phyloP scores from a whole-genome alignment of 2,888 invertebrate species.

The Copidosoma aretas region DNA sequence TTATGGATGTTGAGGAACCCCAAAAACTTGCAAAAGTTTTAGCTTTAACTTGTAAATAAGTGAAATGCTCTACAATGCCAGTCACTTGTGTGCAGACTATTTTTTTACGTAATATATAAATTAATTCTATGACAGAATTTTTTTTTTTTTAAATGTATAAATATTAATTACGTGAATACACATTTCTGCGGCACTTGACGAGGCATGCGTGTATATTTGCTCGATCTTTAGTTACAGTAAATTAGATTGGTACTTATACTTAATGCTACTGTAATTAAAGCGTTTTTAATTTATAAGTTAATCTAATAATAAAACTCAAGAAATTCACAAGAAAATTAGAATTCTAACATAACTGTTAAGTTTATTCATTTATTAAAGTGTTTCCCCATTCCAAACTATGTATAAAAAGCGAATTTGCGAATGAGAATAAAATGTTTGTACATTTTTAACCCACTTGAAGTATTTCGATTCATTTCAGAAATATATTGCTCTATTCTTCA shows the following conservation, averaged over 20 bases:
- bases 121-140: neutral
- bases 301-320: slow-evolving; percentile 20
- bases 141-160: no score
- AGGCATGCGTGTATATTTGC: slow-evolving; percentile 47
- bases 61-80: slow-evolving; percentile 43
- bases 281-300: slow-evolving; percentile 40
- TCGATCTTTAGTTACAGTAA: slow-evolving; percentile 40
- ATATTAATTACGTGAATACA: neutral
- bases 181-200: slow-evolving; percentile 39
- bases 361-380: slow-evolving; percentile 30
- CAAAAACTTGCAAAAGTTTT: slow-evolving; percentile 15
- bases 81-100: slow-evolving; percentile 38
- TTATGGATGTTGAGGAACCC: neutral
- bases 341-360: slow-evolving; percentile 20
- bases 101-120: slow-evolving; percentile 2
- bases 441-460: slow-evolving; percentile 44
- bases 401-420: slow-evolving; percentile 39
- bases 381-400: slow-evolving; percentile 22
- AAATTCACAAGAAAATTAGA: slow-evolving; percentile 22
- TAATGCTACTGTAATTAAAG: slow-evolving; percentile 35
- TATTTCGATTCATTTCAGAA: neutral
- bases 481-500: no score
- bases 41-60: slow-evolving; percentile 46
- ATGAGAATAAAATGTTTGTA: slow-evolving; percentile 54
- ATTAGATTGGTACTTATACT: slow-evolving; percentile 29